phyloP scores from a whole-genome alignment of 1,140 invertebrate genomes.

The Monomorium pharaonis region DNA sequence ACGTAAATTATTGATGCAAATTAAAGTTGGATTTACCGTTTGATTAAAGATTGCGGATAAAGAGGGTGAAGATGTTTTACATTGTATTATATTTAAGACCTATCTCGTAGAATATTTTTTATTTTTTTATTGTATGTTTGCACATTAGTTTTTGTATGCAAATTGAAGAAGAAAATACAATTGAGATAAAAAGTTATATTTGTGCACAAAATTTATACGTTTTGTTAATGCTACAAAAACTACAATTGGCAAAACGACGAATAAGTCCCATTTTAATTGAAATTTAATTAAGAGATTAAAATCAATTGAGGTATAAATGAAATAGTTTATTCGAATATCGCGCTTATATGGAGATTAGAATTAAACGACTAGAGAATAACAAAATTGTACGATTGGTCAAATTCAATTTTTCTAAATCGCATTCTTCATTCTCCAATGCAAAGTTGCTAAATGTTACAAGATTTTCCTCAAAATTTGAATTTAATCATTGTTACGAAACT shows the following conservation, averaged over 20 bases:
- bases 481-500: too few species aligned
- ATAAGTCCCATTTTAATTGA: neutral
- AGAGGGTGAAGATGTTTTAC: neutral
- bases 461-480: too few species aligned
- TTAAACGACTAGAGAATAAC: too few species aligned
- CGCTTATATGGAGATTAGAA: too few species aligned
- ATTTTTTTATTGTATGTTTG: neutral
- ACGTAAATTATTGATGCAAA: constrained; percentile 30
- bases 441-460: too few species aligned
- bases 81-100: neutral
- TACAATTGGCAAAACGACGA: neutral
- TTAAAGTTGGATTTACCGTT: neutral
- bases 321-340: neutral
- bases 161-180: neutral
- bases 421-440: too few species aligned
- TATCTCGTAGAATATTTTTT: neutral
- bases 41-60: neutral
- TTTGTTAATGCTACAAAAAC: neutral
- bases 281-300: neutral
- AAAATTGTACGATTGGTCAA: too few species aligned
- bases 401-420: too few species aligned
- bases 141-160: neutral
- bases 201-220: neutral
- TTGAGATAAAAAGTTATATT: neutral
- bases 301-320: too few species aligned